Evolutionary conservation across 2,113 vertebrate genomes (phyloP).

Genomic region (Cavia aperea): DNA sequence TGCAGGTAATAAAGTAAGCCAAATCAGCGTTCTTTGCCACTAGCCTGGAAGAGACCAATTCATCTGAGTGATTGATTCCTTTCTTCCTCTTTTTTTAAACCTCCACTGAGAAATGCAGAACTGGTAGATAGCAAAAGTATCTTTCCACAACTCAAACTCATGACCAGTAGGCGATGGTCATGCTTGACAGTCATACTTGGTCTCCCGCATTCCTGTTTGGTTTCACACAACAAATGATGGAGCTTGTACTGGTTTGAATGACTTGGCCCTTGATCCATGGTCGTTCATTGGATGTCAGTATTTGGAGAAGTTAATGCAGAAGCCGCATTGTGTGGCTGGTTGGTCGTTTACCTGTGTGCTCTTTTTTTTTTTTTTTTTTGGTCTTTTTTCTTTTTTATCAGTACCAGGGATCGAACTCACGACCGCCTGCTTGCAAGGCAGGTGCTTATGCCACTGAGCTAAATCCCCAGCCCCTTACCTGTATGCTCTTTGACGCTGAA

Average conservation of each 20-base stretch:
- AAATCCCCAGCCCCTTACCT: no score
- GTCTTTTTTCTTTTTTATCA: no score
- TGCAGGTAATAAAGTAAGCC: background rate
- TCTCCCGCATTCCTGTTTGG: background rate
- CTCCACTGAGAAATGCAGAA: background rate
- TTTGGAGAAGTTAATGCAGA: background rate
- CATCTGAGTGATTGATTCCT: background rate
- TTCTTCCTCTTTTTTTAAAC: background rate
- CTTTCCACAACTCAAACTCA: background rate
- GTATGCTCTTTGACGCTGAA: rapidly evolving
- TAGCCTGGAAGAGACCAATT: background rate
- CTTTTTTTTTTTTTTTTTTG: background rate
- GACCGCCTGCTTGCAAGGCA: no score
- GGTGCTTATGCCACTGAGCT: no score
- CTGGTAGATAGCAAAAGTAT: background rate
- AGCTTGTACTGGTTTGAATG: background rate
- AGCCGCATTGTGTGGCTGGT: rapidly evolving
- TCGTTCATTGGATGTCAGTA: background rate
- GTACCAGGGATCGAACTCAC: no score
- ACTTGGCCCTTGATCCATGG: background rate
- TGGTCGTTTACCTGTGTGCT: rapidly evolving
- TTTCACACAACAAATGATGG: background rate
- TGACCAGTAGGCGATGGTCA: background rate
- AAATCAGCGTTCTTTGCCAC: background rate
- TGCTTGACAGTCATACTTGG: no score